These are phyloP conservation scores for Morone saxatilis DNA, from an alignment of 2,113 vertebrate species.

Conservation along the genomic window DNA sequence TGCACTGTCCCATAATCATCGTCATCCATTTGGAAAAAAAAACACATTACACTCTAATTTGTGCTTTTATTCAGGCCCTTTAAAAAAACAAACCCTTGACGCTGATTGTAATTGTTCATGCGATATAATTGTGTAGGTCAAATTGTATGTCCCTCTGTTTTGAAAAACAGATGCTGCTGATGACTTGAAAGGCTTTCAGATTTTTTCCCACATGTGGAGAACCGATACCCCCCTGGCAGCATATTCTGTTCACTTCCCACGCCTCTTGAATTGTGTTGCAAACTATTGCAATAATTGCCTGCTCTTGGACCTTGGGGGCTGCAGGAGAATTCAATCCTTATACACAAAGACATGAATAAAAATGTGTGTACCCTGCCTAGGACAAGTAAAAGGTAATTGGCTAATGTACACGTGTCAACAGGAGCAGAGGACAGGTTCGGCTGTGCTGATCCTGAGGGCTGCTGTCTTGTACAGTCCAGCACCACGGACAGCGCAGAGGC, in stretches of 20 bases:
- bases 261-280: conserved; percentile 48
- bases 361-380: background rate
- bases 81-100: background rate
- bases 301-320: conserved; percentile 2
- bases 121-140: conserved; percentile 32
- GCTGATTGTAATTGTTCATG: conserved; percentile 18
- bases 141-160: conserved; percentile 28
- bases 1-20: background rate
- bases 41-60: conserved; percentile 6
- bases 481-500: conserved; percentile 45
- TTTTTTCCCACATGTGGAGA: conserved; percentile 23
- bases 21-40: background rate
- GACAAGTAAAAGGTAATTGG: conserved; percentile 41
- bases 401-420: conserved; percentile 20
- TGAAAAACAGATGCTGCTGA: conserved; percentile 38
- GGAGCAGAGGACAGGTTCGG: background rate
- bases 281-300: conserved; percentile 41
- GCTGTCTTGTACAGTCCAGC: background rate
- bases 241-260: conserved; percentile 45
- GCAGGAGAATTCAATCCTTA: conserved; percentile 19
- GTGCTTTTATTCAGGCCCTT: background rate
- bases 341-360: conserved; percentile 23
- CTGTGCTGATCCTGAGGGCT: background rate
- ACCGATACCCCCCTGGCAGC: conserved; percentile 34
- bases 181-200: conserved; percentile 48